Evolutionary conservation across 2,888 invertebrate species (phyloP).

Genomic region (Chaitophorus viminalis): DNA sequence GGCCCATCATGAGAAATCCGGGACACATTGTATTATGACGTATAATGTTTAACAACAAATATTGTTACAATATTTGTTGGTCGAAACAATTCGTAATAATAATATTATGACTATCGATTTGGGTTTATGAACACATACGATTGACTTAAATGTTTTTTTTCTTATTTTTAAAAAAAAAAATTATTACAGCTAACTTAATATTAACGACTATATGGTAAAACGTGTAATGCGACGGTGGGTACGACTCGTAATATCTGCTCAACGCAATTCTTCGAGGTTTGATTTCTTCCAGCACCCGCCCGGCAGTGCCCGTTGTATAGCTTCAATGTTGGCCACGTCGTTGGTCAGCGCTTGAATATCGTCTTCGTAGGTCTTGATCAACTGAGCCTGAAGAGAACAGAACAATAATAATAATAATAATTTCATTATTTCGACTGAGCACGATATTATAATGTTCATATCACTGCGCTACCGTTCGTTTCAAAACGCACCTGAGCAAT

Average conservation of each 20-base stretch:
- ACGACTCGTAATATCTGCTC: background rate
- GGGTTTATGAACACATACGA: slow-evolving; percentile 43
- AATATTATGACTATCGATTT: slow-evolving; percentile 19
- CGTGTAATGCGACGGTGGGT: background rate
- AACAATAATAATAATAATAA: background rate
- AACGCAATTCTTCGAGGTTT: slow-evolving; percentile 72
- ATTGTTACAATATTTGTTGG: background rate
- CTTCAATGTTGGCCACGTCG: slow-evolving; percentile 85
- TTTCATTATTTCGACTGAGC: too few relatives aligned
- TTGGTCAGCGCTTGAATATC: slow-evolving; percentile 76
- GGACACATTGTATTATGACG: background rate
- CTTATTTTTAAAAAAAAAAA: too few relatives aligned
- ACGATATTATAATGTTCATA: too few relatives aligned
- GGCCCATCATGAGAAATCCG: background rate
- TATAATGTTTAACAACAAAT: background rate
- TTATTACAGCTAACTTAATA: slow-evolving; percentile 24
- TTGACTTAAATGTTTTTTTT: slow-evolving; percentile 37
- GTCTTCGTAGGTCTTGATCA: slow-evolving; percentile 83
- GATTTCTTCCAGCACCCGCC: slow-evolving; percentile 81
- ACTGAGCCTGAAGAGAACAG: slow-evolving; percentile 69
- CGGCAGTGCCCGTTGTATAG: slow-evolving; percentile 83
- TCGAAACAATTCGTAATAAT: background rate
- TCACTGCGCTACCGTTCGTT: too few relatives aligned
- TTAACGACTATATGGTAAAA: slow-evolving; percentile 53
- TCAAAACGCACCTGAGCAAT: slow-evolving; percentile 73